phyloP scores from a whole-genome alignment of 2,888 invertebrate species.

The Polylopha cassiicola region DNA sequence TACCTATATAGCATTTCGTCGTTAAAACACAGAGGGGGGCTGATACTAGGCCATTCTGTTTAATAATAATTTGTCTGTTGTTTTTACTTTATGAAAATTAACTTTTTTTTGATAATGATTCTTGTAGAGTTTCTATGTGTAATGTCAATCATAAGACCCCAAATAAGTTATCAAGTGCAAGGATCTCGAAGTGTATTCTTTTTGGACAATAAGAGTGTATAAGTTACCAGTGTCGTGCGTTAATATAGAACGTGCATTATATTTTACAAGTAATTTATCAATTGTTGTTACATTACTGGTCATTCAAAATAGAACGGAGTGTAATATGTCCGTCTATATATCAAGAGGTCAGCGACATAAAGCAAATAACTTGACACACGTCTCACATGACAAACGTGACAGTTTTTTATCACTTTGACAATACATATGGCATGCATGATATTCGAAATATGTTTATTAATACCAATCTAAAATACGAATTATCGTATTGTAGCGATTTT shows the following conservation, averaged over 20 bases:
- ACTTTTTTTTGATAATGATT: conserved; percentile 13
- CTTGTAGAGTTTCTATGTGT: conserved; percentile 19
- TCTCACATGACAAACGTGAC: too few relatives aligned
- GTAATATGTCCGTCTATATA: too few relatives aligned
- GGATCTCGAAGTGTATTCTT: conserved; percentile 32
- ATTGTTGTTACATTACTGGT: too few relatives aligned
- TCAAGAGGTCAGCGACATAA: too few relatives aligned
- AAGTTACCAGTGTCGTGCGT: conserved; percentile 56
- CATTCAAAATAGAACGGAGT: too few relatives aligned
- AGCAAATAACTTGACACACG: too few relatives aligned
- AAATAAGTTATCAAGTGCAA: conserved; percentile 29
- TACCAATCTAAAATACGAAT: too few relatives aligned
- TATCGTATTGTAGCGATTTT: too few relatives aligned
- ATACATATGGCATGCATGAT: too few relatives aligned
- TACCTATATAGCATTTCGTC: conserved; percentile 1
- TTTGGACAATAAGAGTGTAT: conserved; percentile 58
- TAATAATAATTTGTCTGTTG: conserved; percentile 6
- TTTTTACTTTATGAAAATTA: not conserved
- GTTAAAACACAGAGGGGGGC: conserved; percentile 16
- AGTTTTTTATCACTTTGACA: too few relatives aligned
- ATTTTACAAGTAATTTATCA: too few relatives aligned
- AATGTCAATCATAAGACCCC: conserved; percentile 18
- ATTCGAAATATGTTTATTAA: too few relatives aligned
- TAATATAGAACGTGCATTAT: conserved; percentile 37
- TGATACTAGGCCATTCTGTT: conserved; percentile 4